Evolutionary conservation across 2,797 vertebrate genomes (phyloP).

Genomic region (Pangasius macronema): DNA sequence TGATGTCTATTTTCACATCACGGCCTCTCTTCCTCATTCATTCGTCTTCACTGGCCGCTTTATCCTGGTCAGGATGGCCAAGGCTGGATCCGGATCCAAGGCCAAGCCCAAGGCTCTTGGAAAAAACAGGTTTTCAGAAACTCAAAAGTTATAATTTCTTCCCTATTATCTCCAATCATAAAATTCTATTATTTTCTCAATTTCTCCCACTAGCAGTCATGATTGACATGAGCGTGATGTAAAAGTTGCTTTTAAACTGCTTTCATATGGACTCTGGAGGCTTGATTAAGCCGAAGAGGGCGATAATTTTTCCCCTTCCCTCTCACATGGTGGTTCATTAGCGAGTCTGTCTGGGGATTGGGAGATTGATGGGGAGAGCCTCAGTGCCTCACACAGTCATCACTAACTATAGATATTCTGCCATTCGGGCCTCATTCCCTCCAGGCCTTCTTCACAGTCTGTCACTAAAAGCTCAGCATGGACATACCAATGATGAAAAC

Average conservation of each 20-base stretch:
- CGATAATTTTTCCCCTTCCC: not conserved
- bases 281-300: constrained; percentile 19
- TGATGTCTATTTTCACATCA: not conserved
- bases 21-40: not conserved
- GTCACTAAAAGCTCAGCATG: constrained; percentile 25
- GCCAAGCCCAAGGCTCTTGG: not conserved
- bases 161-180: not conserved
- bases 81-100: not conserved
- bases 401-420: constrained; percentile 45
- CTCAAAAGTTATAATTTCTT: not conserved
- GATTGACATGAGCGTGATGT: not conserved
- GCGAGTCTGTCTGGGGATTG: constrained; percentile 29
- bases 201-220: not conserved
- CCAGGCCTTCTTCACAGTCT: constrained; percentile 23
- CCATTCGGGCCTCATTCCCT: constrained; percentile 32
- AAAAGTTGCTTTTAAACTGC: constrained; percentile 8
- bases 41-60: not conserved
- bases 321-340: constrained; percentile 24
- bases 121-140: not conserved
- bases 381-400: constrained; percentile 35
- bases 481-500: constrained; percentile 1
- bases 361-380: constrained; percentile 35
- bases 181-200: not conserved
- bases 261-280: not conserved
- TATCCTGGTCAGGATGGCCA: not conserved